phyloP scores from a whole-genome alignment of 2,113 vertebrate species.

The Aleadryas rufinucha region DNA sequence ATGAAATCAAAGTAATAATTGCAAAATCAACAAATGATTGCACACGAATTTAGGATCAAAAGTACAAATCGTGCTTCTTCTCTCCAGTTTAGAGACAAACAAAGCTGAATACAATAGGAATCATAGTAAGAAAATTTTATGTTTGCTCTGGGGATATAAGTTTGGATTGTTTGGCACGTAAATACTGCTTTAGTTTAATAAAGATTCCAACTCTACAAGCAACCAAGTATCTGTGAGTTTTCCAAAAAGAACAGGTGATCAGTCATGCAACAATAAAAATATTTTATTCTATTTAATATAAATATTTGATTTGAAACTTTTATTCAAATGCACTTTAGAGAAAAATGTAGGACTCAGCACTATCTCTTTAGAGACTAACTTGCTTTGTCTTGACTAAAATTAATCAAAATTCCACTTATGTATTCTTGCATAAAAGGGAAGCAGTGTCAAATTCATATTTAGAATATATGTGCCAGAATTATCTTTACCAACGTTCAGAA shows the following conservation, averaged over 20 bases:
- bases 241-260: neutral
- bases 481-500: neutral
- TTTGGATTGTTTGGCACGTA: neutral
- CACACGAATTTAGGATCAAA: neutral
- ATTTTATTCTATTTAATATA: neutral
- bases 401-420: neutral
- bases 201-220: neutral
- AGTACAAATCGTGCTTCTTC: neutral
- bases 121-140: neutral
- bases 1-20: neutral
- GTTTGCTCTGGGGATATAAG: neutral
- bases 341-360: neutral
- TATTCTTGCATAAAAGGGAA: neutral
- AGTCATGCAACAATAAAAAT: neutral
- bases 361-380: neutral
- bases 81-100: neutral
- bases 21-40: neutral
- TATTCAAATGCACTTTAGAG: neutral
- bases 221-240: neutral
- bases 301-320: neutral
- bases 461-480: neutral
- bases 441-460: neutral
- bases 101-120: neutral
- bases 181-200: neutral
- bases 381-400: neutral